phyloP scores from a whole-genome alignment of 35 echinoderm and acorn worm species.

The Heliocidaris tuberculata region DNA sequence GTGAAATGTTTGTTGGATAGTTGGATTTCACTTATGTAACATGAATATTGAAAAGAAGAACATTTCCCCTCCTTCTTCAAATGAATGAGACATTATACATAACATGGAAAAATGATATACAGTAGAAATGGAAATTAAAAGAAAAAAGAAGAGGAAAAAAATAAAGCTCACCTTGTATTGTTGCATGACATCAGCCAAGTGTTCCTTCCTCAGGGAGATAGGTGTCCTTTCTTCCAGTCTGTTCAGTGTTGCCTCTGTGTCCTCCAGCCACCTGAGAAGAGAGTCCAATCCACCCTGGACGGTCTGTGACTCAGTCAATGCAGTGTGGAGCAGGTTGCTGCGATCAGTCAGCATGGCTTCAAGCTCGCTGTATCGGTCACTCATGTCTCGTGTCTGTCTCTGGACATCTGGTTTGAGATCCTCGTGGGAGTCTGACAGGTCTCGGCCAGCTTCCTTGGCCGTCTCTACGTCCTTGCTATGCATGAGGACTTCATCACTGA shows the following conservation, averaged over 20 bases:
- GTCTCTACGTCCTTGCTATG: conserved; percentile 90
- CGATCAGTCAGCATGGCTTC: conserved; percentile 87
- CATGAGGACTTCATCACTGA: conserved; percentile 78
- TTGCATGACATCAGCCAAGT: conserved; percentile 67
- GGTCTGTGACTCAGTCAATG: conserved; percentile 80
- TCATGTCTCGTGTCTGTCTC: conserved; percentile 80
- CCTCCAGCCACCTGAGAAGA: conserved; percentile 80
- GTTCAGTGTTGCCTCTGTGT: conserved; percentile 73
- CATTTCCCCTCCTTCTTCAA: no score
- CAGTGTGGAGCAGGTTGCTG: conserved; percentile 84
- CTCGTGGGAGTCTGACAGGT: conserved; percentile 84
- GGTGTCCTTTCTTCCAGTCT: conserved; percentile 74
- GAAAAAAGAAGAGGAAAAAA: no score
- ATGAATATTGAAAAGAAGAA: no score
- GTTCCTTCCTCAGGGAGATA: conserved; percentile 68
- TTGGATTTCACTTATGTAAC: no score
- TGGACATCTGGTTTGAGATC: conserved; percentile 87
- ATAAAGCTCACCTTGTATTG: conserved; percentile 77
- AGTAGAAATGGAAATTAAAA: no score
- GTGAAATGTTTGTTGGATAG: no score
- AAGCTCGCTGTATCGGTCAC: conserved; percentile 84
- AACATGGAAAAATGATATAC: no score
- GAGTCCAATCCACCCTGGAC: conserved; percentile 80
- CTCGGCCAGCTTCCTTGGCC: conserved; percentile 76
- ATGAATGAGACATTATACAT: no score